Conservation (phyloP, 2,113 vertebrate species). For the Murina feae region DNA sequence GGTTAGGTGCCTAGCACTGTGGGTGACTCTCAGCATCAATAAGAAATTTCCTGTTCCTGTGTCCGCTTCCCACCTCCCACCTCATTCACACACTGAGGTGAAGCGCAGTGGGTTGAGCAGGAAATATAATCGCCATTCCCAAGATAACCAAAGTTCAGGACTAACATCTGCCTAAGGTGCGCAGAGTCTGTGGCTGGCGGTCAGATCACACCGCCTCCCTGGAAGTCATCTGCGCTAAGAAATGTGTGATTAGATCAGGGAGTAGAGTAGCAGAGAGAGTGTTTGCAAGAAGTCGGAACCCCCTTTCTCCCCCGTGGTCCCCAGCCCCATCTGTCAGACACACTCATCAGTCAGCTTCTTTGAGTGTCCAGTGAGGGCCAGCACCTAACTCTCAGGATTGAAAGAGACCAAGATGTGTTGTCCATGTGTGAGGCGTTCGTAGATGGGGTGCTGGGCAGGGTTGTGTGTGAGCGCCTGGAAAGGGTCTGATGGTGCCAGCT, state of each 20-base stretch:
- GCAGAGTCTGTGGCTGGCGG: neutral
- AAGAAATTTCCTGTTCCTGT: neutral
- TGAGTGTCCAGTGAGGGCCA: neutral
- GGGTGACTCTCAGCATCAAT: neutral
- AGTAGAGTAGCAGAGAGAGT: neutral
- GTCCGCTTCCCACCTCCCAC: neutral
- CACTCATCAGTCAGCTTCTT: neutral
- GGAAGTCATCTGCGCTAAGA: neutral
- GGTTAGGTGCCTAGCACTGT: too few species aligned
- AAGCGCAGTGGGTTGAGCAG: neutral
- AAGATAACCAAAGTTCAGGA: neutral
- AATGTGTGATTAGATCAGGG: neutral
- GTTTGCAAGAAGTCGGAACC: neutral
- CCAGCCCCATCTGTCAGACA: neutral
- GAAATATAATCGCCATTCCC: neutral
- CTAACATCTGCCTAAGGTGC: neutral
- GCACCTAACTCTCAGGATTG: neutral
- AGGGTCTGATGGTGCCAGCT: neutral
- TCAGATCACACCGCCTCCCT: neutral
- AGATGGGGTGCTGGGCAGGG: too few species aligned
- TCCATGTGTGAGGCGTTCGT: accelerated
- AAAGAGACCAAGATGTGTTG: neutral
- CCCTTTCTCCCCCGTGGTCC: neutral
- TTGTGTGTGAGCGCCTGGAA: neutral
- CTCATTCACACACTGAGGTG: neutral